These are phyloP conservation scores for Aurelia aurita complex sp. Pacific DNA, from an alignment of 30 jellyfish, hydroid and myxozoan genomes.

Conservation along the genomic window DNA sequence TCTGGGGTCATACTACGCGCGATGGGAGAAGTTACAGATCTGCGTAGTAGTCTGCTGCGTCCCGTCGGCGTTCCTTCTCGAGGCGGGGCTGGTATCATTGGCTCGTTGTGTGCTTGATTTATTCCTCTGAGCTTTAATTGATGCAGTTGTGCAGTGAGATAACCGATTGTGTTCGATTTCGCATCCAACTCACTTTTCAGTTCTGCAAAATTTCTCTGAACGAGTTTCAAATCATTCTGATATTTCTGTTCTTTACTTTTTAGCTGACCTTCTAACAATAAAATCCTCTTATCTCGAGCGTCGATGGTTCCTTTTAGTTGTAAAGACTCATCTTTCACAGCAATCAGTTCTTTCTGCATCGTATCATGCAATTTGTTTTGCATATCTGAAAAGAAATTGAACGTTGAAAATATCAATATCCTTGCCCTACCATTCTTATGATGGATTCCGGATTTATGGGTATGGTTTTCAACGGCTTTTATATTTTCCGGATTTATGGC, in stretches of 20 bases:
- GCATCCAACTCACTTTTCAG: conserved; percentile 83
- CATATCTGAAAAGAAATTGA: conserved; percentile 10
- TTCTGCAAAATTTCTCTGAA: conserved; percentile 61
- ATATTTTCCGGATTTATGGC: no score
- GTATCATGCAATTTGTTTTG: conserved; percentile 18
- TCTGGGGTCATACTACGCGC: conserved; percentile 41
- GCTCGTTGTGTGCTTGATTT: conserved; percentile 2
- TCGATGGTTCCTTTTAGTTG: conserved; percentile 47
- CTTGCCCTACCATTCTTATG: no score
- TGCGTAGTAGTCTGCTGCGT: conserved; percentile 44
- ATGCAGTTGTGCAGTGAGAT: conserved; percentile 83
- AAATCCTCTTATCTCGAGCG: conserved; percentile 78
- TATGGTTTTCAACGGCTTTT: no score
- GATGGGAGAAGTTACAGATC: conserved; percentile 58
- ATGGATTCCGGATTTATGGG: no score
- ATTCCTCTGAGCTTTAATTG: conserved; percentile 40
- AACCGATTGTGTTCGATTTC: conserved; percentile 77
- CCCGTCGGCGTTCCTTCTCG: conserved; percentile 65
- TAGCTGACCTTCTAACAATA: conserved; percentile 86
- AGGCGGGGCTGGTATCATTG: conserved; percentile 71
- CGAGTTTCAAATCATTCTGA: conserved; percentile 60
- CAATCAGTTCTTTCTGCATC: conserved; percentile 30
- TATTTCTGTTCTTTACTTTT: conserved; percentile 84
- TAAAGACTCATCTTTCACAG: conserved; percentile 40
- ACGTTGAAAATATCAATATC: neutral